Conservation (phyloP, 2,888 invertebrate species). For the Epirrita christyi region DNA sequence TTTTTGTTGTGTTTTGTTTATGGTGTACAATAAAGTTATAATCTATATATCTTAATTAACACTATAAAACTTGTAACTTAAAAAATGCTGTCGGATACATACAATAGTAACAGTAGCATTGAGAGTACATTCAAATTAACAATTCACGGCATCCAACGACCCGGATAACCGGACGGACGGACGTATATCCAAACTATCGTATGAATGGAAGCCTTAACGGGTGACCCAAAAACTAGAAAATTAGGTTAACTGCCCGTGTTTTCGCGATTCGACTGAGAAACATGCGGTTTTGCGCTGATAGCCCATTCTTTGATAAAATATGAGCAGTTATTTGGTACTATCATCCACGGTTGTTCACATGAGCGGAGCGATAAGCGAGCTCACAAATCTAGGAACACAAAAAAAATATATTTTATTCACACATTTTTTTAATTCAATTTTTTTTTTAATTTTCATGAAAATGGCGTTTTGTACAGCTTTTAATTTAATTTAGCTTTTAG, state of each 20-base stretch:
- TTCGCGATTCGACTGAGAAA: constrained; percentile 45
- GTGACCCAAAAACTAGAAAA: constrained; percentile 43
- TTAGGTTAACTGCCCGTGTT: constrained; percentile 68
- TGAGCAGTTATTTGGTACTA: constrained; percentile 2
- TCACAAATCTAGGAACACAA: too few relatives aligned
- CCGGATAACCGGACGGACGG: constrained; percentile 4
- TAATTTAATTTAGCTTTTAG: too few relatives aligned
- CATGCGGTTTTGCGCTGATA: constrained; percentile 11
- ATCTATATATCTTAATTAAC: too few relatives aligned
- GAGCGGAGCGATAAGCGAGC: not conserved
- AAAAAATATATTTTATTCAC: not conserved
- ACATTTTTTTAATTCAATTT: not conserved
- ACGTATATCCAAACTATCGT: constrained; percentile 13
- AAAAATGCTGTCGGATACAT: not conserved
- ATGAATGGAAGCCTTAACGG: constrained; percentile 4
- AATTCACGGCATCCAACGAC: constrained; percentile 6
- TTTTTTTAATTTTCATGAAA: too few relatives aligned
- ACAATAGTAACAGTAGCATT: constrained; percentile 8
- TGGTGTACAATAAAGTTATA: too few relatives aligned
- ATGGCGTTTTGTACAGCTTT: too few relatives aligned
- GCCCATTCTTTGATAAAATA: constrained; percentile 10
- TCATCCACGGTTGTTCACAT: not conserved
- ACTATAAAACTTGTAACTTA: too few relatives aligned
- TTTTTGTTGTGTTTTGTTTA: too few relatives aligned
- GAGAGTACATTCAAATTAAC: constrained; percentile 9